Conservation (phyloP, 2,888 invertebrate species). For the Drosophila borealis region DNA sequence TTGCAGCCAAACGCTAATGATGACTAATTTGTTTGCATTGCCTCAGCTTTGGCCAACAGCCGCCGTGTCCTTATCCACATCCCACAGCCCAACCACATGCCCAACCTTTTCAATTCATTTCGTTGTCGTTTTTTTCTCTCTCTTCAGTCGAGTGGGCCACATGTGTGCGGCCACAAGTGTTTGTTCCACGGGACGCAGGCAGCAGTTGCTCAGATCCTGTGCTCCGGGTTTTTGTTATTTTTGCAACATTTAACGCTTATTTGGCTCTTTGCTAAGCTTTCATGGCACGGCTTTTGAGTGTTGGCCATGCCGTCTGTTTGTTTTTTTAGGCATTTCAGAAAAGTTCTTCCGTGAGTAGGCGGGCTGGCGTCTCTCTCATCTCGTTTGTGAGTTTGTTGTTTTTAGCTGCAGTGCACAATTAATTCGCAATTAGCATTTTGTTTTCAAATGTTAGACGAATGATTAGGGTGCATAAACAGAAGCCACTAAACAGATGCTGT, state of each 20-base stretch:
- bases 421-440: conserved; percentile 78
- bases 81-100: neutral
- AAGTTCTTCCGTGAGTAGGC: neutral
- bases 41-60: conserved; percentile 44
- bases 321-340: conserved; percentile 58
- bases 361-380: conserved; percentile 11
- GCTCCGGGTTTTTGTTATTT: conserved; percentile 68
- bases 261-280: conserved; percentile 76
- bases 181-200: conserved; percentile 54
- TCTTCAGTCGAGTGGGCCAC: conserved; percentile 63
- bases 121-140: conserved; percentile 18
- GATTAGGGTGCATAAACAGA: conserved; percentile 40
- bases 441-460: conserved; percentile 47
- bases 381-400: conserved; percentile 63
- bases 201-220: conserved; percentile 23
- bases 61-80: conserved; percentile 31
- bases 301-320: conserved; percentile 51
- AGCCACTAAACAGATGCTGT: neutral
- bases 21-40: conserved; percentile 83
- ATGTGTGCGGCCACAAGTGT: conserved; percentile 77
- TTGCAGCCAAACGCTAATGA: conserved; percentile 81
- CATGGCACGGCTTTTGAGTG: conserved; percentile 57
- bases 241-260: conserved; percentile 81
- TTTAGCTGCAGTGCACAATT: conserved; percentile 75
- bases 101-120: neutral